Base-by-base conservation (phyloP, 2,888 invertebrate genomes). In the Opisthograptis luteolata region DNA sequence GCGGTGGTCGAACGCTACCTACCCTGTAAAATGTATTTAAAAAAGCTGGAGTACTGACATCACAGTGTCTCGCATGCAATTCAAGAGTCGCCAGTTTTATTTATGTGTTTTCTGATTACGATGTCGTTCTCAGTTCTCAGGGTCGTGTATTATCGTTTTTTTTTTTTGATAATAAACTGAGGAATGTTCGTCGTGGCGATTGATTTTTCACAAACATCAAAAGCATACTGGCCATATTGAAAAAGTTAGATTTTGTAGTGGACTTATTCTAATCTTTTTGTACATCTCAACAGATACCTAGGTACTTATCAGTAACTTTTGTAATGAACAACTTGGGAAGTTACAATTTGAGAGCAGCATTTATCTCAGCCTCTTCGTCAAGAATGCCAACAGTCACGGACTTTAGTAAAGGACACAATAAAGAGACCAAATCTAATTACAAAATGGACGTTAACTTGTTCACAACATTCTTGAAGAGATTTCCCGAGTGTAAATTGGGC, bases 401-500 rank as follows among this genome's bases (percentile, higher is more conserved):
- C 28, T 50, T 32, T 50, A 47, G 37, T 42, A 55, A 55, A 55
- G 46, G 55, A 51, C 49, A 55, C 58, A 56, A 58, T 56, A 55
- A 44, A 45, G 50, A 44, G 44, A 37, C 52, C 50, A 57, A 55
- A 59, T 55, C 53, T 59, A 55, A 62, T 59, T 57, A 61, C 57
- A 50, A 58, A 53, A 57, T 52, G 46, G 56, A 34, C 50, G 48
- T 44, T 56, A 57, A 53, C 46, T 59, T 55, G 44, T 52, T 49
- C 37, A 37, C 45, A 52, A 54, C 53, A 55, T 57, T 62, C 57
- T 57, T 59, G 55, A 19, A 14, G 54, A 50, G 68, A 74, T 75
- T 78, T 76, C 74, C 77, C 76, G 70, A 69, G 70, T 74, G 79
- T 58, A 68, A 72, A 72, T 75, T 70, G 68, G 68, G 68, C 62